phyloP scores from a whole-genome alignment of 2,113 vertebrate genomes.

The Nymphicus hollandicus region DNA sequence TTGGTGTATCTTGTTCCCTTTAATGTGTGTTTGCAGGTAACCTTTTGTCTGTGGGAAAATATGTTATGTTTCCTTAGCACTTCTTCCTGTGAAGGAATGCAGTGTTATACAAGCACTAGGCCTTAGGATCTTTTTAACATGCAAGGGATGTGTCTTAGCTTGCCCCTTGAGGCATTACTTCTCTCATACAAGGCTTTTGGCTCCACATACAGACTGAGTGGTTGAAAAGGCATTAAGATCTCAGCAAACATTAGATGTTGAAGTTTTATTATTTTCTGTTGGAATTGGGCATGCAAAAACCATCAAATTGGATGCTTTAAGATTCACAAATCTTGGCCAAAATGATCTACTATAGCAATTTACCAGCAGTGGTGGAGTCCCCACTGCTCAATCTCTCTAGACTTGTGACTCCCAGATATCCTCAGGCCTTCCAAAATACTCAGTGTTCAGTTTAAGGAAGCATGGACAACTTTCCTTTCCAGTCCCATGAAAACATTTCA shows the following conservation, averaged over 20 bases:
- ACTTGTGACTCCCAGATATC: neutral
- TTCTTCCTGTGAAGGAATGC: neutral
- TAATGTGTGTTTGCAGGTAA: neutral
- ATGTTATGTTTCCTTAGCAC: neutral
- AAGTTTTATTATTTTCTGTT: neutral
- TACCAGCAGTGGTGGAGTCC: neutral
- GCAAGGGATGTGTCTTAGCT: neutral
- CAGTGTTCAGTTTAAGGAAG: neutral
- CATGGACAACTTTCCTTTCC: neutral
- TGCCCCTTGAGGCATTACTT: neutral
- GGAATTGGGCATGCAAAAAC: neutral
- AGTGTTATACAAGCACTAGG: neutral
- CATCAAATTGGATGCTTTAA: neutral
- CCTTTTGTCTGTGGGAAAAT: neutral
- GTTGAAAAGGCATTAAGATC: neutral
- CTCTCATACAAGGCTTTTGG: neutral
- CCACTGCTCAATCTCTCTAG: fast-evolving
- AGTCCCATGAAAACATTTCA: neutral
- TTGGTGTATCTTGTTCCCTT: neutral
- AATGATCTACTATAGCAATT: neutral
- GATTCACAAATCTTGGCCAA: neutral
- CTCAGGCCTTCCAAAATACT: neutral
- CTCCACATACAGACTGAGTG: neutral
- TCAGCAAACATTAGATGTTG: neutral
- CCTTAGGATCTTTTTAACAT: neutral